Conservation (phyloP, 2,113 vertebrate genomes). For the Tachysurus fulvidraco region DNA sequence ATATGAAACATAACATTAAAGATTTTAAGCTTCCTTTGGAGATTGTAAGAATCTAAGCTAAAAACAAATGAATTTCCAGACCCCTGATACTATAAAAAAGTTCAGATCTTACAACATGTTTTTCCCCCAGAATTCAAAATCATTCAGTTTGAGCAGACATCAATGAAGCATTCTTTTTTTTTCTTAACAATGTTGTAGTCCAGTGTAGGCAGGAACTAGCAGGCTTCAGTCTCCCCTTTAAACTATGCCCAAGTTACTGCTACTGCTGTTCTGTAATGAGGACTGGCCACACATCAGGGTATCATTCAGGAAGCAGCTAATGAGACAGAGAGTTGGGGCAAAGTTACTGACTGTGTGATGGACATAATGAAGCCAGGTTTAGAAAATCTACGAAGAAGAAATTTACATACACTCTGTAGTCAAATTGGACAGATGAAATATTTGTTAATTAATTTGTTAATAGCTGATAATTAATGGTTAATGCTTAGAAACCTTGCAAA, state of each 20-base stretch:
- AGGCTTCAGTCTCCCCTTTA: conserved; percentile 6
- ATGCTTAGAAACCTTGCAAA: too few species aligned
- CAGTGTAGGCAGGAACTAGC: not conserved
- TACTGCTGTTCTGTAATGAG: conserved; percentile 27
- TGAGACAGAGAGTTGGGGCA: not conserved
- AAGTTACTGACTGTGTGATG: conserved; percentile 16
- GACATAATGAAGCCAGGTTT: conserved; percentile 11
- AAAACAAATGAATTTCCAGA: not conserved
- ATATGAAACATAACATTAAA: not conserved
- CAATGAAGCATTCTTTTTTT: not conserved
- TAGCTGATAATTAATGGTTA: not conserved
- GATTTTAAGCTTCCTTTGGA: too few species aligned
- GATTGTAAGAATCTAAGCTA: not conserved
- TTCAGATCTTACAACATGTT: not conserved
- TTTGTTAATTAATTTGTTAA: too few species aligned
- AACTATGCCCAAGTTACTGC: not conserved
- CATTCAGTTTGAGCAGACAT: not conserved
- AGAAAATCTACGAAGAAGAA: not conserved
- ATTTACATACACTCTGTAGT: not conserved
- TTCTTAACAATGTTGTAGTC: not conserved
- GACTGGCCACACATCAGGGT: conserved; percentile 16
- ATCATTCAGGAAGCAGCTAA: conserved; percentile 20
- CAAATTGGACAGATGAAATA: not conserved
- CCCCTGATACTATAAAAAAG: not conserved
- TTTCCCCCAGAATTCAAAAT: not conserved